Conservation (phyloP, 1,140 invertebrate species). For the Trypoxylus dichotomus region DNA sequence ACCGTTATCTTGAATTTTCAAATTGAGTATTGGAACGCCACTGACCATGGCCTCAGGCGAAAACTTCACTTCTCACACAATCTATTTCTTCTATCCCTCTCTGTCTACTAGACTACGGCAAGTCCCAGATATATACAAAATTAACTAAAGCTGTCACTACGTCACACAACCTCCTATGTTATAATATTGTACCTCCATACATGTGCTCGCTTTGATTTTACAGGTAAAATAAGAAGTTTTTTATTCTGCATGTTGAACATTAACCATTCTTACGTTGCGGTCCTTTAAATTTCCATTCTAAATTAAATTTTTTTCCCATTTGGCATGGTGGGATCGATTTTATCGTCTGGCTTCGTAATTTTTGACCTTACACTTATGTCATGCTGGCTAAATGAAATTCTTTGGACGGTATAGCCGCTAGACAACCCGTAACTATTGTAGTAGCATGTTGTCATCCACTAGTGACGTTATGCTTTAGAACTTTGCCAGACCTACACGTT, state of each 20-base stretch:
- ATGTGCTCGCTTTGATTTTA: neutral
- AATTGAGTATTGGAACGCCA: neutral
- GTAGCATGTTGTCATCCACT: neutral
- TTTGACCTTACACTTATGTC: slow-evolving; percentile 3
- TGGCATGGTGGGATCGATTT: too few species aligned
- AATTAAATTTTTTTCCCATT: neutral
- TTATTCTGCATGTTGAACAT: neutral
- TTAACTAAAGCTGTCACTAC: slow-evolving; percentile 42
- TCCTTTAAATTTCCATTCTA: too few species aligned
- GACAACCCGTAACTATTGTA: neutral
- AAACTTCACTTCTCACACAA: neutral
- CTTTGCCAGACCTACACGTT: slow-evolving; percentile 34
- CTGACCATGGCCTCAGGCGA: slow-evolving; percentile 14
- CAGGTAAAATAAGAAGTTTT: neutral
- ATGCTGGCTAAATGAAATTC: too few species aligned
- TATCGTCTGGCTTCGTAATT: slow-evolving; percentile 26
- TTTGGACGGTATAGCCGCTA: too few species aligned
- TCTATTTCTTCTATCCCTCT: neutral
- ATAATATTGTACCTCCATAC: too few species aligned
- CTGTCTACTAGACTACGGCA: slow-evolving; percentile 12
- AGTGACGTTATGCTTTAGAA: slow-evolving; percentile 25
- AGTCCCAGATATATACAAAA: slow-evolving; percentile 43
- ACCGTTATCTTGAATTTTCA: neutral
- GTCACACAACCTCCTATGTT: slow-evolving; percentile 26
- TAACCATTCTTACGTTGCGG: neutral